A percentile compares a stretch with the other conserved stretches of the same genome.
These are phyloP conservation scores for Trachelipus rathkii DNA, from an alignment of 1,140 invertebrate species.

Conservation along the genomic window DNA sequence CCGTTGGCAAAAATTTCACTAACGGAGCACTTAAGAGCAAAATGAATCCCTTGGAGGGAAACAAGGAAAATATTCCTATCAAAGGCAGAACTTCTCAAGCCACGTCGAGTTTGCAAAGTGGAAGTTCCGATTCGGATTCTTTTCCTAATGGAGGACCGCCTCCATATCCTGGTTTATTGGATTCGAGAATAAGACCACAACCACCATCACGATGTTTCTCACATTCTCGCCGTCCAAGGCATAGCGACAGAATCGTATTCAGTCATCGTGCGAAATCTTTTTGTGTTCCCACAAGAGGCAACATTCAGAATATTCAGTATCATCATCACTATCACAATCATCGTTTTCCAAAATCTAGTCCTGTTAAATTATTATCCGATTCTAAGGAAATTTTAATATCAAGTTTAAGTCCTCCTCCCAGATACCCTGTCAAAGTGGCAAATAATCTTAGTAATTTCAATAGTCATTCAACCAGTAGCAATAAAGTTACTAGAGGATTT, in stretches of 20 bases:
- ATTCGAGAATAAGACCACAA: neutral
- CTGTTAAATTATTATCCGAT: neutral
- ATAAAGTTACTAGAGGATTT: no score
- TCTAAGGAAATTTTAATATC: conserved; percentile 2
- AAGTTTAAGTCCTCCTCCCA: neutral
- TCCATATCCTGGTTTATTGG: neutral
- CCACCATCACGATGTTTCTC: no score
- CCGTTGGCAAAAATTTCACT: neutral
- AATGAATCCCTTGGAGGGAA: neutral
- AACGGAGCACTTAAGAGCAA: neutral
- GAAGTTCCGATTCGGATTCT: neutral
- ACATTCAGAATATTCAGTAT: no score
- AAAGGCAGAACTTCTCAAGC: neutral
- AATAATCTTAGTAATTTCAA: neutral
- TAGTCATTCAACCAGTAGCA: neutral
- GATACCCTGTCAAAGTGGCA: neutral
- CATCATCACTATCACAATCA: neutral
- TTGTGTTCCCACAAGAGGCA: no score
- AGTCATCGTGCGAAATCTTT: no score
- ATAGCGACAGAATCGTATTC: no score
- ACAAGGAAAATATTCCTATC: neutral
- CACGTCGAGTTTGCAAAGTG: neutral
- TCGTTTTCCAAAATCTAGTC: neutral
- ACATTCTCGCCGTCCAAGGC: no score
- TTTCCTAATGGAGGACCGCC: neutral